phyloP scores from a whole-genome alignment of 2,888 invertebrate genomes.

The Alitta virens region DNA sequence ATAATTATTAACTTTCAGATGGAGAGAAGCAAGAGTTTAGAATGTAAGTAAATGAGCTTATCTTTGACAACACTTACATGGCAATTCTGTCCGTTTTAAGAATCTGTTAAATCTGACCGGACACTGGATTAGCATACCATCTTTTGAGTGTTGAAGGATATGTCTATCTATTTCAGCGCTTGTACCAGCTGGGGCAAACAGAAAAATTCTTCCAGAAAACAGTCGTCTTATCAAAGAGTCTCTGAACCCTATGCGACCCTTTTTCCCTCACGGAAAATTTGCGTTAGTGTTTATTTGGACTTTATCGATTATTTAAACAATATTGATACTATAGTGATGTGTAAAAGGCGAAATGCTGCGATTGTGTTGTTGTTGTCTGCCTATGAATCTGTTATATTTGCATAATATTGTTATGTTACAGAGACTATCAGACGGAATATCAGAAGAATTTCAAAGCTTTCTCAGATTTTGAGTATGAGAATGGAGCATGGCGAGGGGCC shows the following conservation, averaged over 20 bases:
- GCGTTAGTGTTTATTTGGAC: constrained; percentile 13
- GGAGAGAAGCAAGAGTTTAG: constrained; percentile 46
- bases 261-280: constrained; percentile 35
- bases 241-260: constrained; percentile 28
- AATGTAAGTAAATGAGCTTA: constrained; percentile 35
- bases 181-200: neutral
- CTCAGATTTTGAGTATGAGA: constrained; percentile 39
- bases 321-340: no score
- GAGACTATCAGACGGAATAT: constrained; percentile 44
- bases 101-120: no score
- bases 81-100: no score
- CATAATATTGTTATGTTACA: constrained; percentile 23
- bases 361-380: no score
- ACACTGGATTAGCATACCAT: no score
- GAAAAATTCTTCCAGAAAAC: constrained; percentile 13
- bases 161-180: no score
- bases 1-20: constrained; percentile 32
- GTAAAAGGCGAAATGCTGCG: no score
- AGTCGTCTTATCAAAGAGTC: constrained; percentile 24
- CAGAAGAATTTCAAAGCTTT: constrained; percentile 45
- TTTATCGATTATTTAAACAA: no score
- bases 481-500: constrained; percentile 50
- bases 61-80: no score
- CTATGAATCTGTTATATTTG: no score
- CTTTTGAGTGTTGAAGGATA: no score